These are phyloP conservation scores for Engraulis encrasicolus DNA, from an alignment of 2,113 vertebrate species.

Conservation along the genomic window DNA sequence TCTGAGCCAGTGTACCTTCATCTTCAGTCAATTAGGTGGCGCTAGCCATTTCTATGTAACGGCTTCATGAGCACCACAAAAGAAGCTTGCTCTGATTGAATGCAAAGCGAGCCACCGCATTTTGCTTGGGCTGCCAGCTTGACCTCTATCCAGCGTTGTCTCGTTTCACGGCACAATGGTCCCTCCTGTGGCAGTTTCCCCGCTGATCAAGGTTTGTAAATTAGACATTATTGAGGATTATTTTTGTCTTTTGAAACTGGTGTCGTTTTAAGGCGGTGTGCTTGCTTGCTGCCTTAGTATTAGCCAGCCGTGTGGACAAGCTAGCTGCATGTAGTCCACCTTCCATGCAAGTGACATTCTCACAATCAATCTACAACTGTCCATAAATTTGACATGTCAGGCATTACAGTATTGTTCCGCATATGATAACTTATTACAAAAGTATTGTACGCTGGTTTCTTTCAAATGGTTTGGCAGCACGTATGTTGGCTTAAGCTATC, in stretches of 20 bases:
- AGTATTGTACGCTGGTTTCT: no score
- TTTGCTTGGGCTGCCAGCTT: slow-evolving; percentile 36
- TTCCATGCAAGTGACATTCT: no score
- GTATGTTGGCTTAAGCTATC: neutral
- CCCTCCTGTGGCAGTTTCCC: slow-evolving; percentile 87
- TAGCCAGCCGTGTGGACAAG: neutral
- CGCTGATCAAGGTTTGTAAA: slow-evolving; percentile 86
- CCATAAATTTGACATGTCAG: no score
- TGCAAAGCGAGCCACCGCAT: neutral
- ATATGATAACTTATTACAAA: no score
- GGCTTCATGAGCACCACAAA: neutral
- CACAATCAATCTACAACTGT: no score
- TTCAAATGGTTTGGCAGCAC: no score
- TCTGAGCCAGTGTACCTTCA: no score
- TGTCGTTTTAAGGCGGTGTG: neutral
- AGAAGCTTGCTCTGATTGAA: neutral
- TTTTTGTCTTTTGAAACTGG: neutral
- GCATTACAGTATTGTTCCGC: no score
- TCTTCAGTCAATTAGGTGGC: slow-evolving; percentile 21
- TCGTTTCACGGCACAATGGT: slow-evolving; percentile 70
- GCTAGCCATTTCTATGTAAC: neutral
- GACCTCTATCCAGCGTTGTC: slow-evolving; percentile 64
- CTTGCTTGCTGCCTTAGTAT: neutral
- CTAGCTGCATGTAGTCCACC: neutral
- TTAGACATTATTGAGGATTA: neutral